Percentiles rank a stretch among this genome's conserved stretches.
Conservation (phyloP, 2,113 vertebrate species). For the Suricata suricatta region DNA sequence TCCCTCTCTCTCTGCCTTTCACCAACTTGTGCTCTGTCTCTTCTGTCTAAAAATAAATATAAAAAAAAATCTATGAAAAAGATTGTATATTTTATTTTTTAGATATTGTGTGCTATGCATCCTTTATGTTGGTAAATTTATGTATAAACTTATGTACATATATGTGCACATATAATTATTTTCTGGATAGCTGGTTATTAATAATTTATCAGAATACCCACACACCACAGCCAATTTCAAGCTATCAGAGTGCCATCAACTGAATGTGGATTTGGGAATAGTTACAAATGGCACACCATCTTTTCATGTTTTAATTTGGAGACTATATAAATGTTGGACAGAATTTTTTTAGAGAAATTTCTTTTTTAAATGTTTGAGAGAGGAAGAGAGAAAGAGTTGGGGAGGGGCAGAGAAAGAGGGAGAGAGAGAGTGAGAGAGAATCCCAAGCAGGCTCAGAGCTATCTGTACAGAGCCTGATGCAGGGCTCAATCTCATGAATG, state of each 20-base stretch:
- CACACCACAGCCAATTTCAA: not conserved
- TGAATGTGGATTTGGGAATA: not conserved
- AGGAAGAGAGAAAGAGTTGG: no score
- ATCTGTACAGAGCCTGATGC: no score
- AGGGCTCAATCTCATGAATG: no score
- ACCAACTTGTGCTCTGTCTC: no score
- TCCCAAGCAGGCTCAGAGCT: no score
- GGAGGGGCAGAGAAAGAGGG: no score
- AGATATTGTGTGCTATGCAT: not conserved
- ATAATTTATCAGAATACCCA: not conserved
- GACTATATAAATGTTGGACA: not conserved
- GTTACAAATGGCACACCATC: not conserved
- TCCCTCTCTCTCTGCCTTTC: no score
- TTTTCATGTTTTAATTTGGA: constrained; percentile 37
- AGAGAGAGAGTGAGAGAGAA: no score
- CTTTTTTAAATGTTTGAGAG: no score
- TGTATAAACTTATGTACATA: not conserved
- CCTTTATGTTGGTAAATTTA: not conserved
- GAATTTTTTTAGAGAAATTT: not conserved
- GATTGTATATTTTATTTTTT: not conserved
- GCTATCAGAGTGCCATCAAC: not conserved
- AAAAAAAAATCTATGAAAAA: not conserved
- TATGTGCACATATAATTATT: not conserved
- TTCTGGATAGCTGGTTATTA: not conserved
- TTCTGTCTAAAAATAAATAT: no score